Base-by-base conservation (phyloP, 2,888 invertebrate species). In the Lysandra coridon region DNA sequence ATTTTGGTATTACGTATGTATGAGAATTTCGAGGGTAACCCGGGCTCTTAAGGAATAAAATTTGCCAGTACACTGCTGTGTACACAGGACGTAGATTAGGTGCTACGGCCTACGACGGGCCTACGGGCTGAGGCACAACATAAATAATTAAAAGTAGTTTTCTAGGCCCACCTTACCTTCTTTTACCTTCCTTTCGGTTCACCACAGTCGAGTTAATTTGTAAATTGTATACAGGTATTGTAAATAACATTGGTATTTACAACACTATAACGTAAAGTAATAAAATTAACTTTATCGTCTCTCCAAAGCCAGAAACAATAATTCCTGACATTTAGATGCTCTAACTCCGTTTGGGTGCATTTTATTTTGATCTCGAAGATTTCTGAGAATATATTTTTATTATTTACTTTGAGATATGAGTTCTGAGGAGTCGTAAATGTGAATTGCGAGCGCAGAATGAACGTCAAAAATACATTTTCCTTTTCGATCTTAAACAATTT, bases 271-370 rank as follows among this genome's bases (percentile, higher is more conserved):
- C 40, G 44, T 44, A 44, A 40, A 73, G 37, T 12, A 53, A 69
- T 69, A 57, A 53, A 76, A 53, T 12, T 57, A 53, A 76, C 53
- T 76, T 76, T 76, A 49, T 75, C 23, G 57, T 33, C 57, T 30
- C 44, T 76, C 53, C 53, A 12, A 23, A 53, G 76, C 76, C 76
- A 76, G 76, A 57, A 30, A 76, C 57, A 53, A 76, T 76, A 53
- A 76, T 57, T 53, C 17, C 30, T 53, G 53, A 76, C 75, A 75
- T 75, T 75, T 75, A 53, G 53, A 4, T 75, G 75, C 30, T 23
- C 53, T 10, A 75, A 23, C 14, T 30, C 49, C 23, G 30, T 75
- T 53, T 57, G 76, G 6, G 30, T 75, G 53, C 75, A 75, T 75
- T 44, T 75, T 49, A 30, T 49, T 75, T 30, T 75, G 12, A 75